Conservation (phyloP, 2,888 invertebrate species). For the Trileptium ribeirensis region DNA sequence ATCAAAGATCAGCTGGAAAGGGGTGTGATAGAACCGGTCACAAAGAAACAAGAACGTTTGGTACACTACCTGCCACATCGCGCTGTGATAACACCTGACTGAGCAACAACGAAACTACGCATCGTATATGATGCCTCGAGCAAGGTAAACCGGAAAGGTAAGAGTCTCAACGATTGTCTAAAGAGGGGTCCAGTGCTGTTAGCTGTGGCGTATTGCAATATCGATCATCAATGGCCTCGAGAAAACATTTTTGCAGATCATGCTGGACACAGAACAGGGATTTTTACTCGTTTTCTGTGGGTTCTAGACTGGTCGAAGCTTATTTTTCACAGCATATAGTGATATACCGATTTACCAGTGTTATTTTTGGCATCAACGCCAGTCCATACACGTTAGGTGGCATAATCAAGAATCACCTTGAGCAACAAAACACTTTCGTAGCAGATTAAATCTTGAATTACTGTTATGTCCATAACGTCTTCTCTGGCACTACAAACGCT, state of each 20-base stretch:
- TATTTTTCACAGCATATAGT: neutral
- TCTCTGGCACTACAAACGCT: neutral
- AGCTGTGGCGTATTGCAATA: neutral
- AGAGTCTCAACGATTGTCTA: neutral
- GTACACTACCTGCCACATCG: neutral
- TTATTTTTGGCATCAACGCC: neutral
- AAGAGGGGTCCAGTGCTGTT: neutral
- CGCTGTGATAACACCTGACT: neutral
- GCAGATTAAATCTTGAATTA: neutral
- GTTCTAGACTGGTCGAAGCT: neutral
- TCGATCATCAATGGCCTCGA: neutral
- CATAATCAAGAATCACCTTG: neutral
- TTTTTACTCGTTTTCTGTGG: neutral
- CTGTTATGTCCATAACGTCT: neutral
- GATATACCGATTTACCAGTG: neutral
- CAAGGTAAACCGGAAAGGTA: neutral
- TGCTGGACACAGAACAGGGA: slow-evolving; percentile 2
- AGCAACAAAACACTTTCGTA: neutral
- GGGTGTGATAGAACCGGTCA: neutral
- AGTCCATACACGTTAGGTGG: neutral
- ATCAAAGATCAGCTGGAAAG: neutral
- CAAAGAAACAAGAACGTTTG: neutral
- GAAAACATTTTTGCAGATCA: neutral
- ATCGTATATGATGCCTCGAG: neutral
- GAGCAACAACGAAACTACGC: neutral